Base-by-base conservation (phyloP, 2,797 vertebrate species). In the Euthynnus affinis region DNA sequence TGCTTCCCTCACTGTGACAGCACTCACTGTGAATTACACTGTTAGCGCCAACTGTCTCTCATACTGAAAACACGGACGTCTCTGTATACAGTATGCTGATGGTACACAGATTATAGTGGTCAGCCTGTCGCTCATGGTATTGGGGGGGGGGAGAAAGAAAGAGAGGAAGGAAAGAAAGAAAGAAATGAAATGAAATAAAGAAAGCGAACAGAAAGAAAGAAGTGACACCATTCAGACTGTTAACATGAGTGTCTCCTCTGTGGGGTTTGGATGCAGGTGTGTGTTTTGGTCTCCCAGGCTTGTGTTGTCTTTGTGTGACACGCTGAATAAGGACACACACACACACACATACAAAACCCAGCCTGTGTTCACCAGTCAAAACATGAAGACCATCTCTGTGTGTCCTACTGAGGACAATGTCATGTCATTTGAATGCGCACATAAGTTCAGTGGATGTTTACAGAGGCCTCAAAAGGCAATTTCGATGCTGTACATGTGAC, bases 1-100 rank as follows among this genome's bases (percentile, higher is more conserved):
- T 91, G 91, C 90, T 90, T 74, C 69, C 84, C 89, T 89, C 82
- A 76, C 88, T 90, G 86, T 84, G 80, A 83, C 90, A 82, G 76
- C 74, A 76, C 86, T 86, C 87, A 72, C 87, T 87, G 88, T 88
- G 87, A 90, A 83, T 87, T 90, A 87, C 87, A 90, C 88, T 79
- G 87, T 82, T 85, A 80, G 73, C 69, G 40, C 85, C 91, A 91
- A 92, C 90, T 85, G 90, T 85, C 89, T 82, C 84, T 68, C 85
- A 86, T 58, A 63, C 75, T 68, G 84, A 53, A 71, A 44, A 93
- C 90, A 91, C 83, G 71, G 84, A 59, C 62, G 37, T 59, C 89
- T 91, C 91, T 93, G 91, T 92, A 58, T 73, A 76, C 76, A 87
- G 77, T 80, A 88, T 57, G 75, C 88, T 72, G 87, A 81, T 76